Evolutionary conservation across 2,797 vertebrate genomes (phyloP).

Genomic region (Sciurus carolinensis): DNA sequence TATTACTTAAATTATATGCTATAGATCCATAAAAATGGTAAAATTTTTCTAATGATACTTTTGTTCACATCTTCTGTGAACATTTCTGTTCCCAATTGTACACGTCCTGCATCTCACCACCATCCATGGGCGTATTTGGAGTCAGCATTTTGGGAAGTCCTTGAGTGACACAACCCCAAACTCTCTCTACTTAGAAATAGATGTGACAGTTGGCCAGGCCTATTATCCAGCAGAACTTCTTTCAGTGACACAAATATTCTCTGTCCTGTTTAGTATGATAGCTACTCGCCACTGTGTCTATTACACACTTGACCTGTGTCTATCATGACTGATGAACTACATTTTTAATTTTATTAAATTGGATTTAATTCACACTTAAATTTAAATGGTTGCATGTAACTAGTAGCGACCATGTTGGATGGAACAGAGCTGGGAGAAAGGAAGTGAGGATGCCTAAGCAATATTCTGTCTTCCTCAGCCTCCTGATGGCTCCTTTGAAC

Average conservation of each 20-base stretch:
- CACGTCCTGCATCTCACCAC: neutral
- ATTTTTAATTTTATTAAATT: conserved; percentile 48
- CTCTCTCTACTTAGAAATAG: neutral
- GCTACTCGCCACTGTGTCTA: neutral
- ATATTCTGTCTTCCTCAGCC: neutral
- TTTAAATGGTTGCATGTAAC: neutral
- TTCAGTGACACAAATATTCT: neutral
- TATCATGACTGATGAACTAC: neutral
- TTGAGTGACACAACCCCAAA: neutral
- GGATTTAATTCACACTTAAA: neutral
- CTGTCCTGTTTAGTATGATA: neutral
- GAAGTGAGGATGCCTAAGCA: neutral
- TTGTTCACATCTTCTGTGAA: too few species aligned
- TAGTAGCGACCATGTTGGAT: neutral
- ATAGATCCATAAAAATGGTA: conserved; percentile 3
- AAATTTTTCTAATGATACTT: neutral
- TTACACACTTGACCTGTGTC: neutral
- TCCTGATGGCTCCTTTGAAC: neutral
- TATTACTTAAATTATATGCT: neutral
- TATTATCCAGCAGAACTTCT: neutral
- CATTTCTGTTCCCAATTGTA: neutral
- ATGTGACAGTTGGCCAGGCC: neutral
- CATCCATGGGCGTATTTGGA: neutral
- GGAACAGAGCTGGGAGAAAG: neutral
- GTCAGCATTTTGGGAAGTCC: neutral